Conservation (phyloP, 53 echinoderm and acorn worm genomes). For the Astropecten irregularis region DNA sequence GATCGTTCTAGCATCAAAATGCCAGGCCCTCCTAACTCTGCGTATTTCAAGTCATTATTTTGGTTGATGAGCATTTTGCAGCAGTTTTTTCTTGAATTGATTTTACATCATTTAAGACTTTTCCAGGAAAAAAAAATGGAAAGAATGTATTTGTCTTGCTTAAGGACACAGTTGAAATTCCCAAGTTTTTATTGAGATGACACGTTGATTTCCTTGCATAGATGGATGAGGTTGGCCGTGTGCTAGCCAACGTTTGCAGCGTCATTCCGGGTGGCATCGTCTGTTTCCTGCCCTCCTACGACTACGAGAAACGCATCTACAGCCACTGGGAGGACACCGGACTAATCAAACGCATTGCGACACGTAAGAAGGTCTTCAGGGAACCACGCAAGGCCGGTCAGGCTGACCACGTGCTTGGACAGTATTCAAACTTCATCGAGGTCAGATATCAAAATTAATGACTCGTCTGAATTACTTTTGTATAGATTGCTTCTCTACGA, state of each 20-base stretch:
- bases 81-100: too few relatives aligned
- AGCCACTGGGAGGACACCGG: conserved; percentile 84
- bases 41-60: too few relatives aligned
- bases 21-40: too few relatives aligned
- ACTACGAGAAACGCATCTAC: conserved; percentile 88
- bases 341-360: conserved; percentile 75
- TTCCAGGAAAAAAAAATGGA: too few relatives aligned
- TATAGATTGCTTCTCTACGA: too few relatives aligned
- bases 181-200: too few relatives aligned
- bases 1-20: too few relatives aligned
- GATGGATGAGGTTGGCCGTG: conserved; percentile 97
- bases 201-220: too few relatives aligned
- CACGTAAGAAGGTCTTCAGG: conserved; percentile 85
- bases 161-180: too few relatives aligned
- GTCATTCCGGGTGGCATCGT: conserved; percentile 97
- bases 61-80: too few relatives aligned
- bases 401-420: conserved; percentile 83
- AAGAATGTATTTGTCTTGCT: too few relatives aligned
- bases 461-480: neutral
- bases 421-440: conserved; percentile 85
- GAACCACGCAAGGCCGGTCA: conserved; percentile 93
- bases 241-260: conserved; percentile 82
- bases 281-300: conserved; percentile 95
- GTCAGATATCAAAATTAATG: conserved; percentile 14
- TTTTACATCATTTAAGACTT: too few relatives aligned